Base-by-base conservation (phyloP, 2,113 vertebrate species). In the Amphilophus citrinellus region DNA sequence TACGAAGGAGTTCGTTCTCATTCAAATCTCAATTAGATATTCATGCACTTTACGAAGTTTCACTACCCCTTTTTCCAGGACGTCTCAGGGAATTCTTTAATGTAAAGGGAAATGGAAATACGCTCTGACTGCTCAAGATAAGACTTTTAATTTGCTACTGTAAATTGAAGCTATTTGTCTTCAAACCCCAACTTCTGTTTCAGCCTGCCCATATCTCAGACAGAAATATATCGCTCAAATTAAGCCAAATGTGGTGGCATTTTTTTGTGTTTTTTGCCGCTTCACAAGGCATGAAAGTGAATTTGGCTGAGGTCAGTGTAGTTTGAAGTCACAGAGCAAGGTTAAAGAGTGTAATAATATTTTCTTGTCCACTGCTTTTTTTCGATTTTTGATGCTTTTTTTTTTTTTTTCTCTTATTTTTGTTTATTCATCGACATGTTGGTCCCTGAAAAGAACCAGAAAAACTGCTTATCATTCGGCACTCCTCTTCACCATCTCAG, bases 151-250 rank as follows among this genome's bases (percentile, higher is more conserved):
- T 95, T 94, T 94, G 89, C 91, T 90, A 87, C 92, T 94, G 92
- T 94, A 94, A 94, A 94, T 94, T 94, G 90, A 91, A 93, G 92
- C 93, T 93, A 93, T 92, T 94, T 94, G 93, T 93, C 94, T 94
- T 94, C 86, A 93, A 94, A 93, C 93, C 86, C 91, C 84, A 82
- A 89, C 89, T 93, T 92, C 91, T 90, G 86, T 92, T 93, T 93
- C 88, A 92, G 89, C 86, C 90, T 87, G 32, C 53, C 88, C 90
- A 77, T 89, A 93, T 94, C 91, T 90, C 65, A 57, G 85, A 91
- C 89, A 82, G 83, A 93, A 94, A 93, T 92, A 79, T 92, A 95
- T 94, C 63, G 60, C 89, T 85, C 39, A 50, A 92, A 95, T 93
- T 90, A 93, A 83, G 79, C 61, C 57, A 66, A 89, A 87, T 78